A percentile compares a stretch with the other conserved stretches of the same genome.
Conservation (phyloP, 2,888 invertebrate species). For the Melinaea menophilus region DNA sequence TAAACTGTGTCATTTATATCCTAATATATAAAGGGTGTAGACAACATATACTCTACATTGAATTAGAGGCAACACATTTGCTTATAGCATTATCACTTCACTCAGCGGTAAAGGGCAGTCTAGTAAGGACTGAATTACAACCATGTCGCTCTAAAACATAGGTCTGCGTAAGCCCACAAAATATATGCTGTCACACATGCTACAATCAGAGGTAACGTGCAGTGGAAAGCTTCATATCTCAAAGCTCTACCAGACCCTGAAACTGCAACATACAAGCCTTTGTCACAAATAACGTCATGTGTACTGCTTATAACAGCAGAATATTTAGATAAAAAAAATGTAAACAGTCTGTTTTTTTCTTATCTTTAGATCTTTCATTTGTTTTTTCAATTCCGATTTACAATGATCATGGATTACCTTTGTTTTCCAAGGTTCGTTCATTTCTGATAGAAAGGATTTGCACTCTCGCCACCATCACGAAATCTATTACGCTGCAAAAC, state of each 20-base stretch:
- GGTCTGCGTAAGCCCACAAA: conserved; percentile 44
- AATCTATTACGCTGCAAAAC: conserved; percentile 30
- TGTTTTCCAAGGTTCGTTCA: conserved; percentile 2
- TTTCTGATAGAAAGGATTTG: conserved; percentile 5
- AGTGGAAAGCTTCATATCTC: conserved; percentile 1
- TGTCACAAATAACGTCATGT: neutral
- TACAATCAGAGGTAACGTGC: conserved; percentile 15
- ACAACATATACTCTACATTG: neutral
- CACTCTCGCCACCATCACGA: conserved; percentile 2
- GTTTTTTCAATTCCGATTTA: neutral
- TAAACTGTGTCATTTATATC: too few relatives aligned
- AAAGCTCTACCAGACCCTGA: neutral
- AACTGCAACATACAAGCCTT: neutral
- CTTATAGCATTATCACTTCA: conserved; percentile 24
- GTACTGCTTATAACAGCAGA: neutral
- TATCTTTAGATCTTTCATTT: neutral
- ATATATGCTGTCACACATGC: conserved; percentile 41
- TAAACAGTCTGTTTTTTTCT: neutral
- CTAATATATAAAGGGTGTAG: neutral
- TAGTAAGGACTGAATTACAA: conserved; percentile 36
- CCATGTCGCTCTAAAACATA: conserved; percentile 44
- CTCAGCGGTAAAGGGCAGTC: neutral
- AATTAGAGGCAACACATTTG: neutral
- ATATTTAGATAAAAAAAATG: neutral
- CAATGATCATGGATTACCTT: conserved; percentile 2